Evolutionary conservation across 2,113 vertebrate genomes (phyloP), one percentile per base, ranked within the genome.

Genomic region (Heloderma charlesbogerti): DNA sequence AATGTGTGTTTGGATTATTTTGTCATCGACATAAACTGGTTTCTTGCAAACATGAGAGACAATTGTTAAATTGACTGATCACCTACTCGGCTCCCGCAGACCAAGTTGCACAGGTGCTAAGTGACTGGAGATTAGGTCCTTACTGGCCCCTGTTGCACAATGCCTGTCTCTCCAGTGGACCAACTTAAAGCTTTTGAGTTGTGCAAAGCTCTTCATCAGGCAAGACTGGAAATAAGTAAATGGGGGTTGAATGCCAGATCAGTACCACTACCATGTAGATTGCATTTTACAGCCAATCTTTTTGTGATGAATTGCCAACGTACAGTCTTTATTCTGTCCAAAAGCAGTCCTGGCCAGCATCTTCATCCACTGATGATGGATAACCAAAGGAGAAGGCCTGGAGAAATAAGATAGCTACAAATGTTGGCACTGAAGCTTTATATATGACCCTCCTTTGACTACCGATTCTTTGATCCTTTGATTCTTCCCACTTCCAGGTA

Each of bases 221-320:
- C 74, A n/a, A 79, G 72, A 87, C 43, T 43, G 6, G 43, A 25
- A 25, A 82, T 29, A 67, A 63, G 81, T 80, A 27, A 71, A 82
- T 54, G 1, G 91, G 63, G 84, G 80, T 27, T 40, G 75, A 91
- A 86, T 0, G 18, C 90, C 6, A 63, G 3, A 20, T 34, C 1
- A 0, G 4, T 27, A 88, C 85, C 7, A 0, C 87, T 29, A 85
- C 83, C 71, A 13, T 84, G 40, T 0, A 84, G 90, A 82, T 66
- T 90, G 91, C 51, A 93, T 86, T 72, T 86, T 88, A 91, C 92
- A 95, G 93, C 94, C 94, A 96, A 88, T 92, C 89, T 93, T 94
- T 91, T 81, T 89, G 34, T 72, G 1, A 92, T 83, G 0, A 81
- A 92, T 92, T 92, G 74, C 67, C 37, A 89, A 88, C 77, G 31